Base-by-base conservation (phyloP, 2,113 vertebrate species). In the Brachypteracias leptosomus region DNA sequence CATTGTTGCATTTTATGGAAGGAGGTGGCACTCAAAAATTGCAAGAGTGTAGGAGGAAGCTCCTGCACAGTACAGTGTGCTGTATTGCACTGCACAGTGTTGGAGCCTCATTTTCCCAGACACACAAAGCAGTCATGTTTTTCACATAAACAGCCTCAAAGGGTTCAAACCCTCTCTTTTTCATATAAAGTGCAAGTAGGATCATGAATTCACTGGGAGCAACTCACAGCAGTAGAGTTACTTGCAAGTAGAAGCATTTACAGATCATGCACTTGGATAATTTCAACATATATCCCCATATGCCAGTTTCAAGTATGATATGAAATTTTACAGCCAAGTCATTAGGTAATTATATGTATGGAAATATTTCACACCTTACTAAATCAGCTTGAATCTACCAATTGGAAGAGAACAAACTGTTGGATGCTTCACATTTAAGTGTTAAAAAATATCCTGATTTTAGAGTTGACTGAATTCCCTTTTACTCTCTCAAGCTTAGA, bases 271-370 rank as follows among this genome's bases (percentile, higher is more conserved):
- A 28, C 52, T 90, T 75, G 44, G 52, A 88, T 38, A 42, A 54
- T 90, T 89, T 90, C 73, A 81, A 79, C 94, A 89, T 75, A 26
- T 28, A 58, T 62, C 46, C 83, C 66, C 80, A 42, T 87, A 85
- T 85, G 88, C 57, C 49, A 57, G 31, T 79, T 95, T 85, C 3
- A 3, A 85, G 62, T 51, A 70, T 38, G 44, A 57, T 11, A 68
- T 44, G 73, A 85, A 87, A 65, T 93, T 93, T 95, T 95, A 66
- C 65, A 87, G 80, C 62, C 85, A 95, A 90, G 54, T 93, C 82
- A 91, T 88, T 93, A 93, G 91, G 83, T 91, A 92, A 82, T 93
- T 84, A 58, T 47, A 72, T 68, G 16, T 78, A 71, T 81, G n/a
- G 88, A 92, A 86, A 42, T 84, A 28, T 29, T 93, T 92, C 58